Evolutionary conservation across 2,797 vertebrate species (phyloP).

Genomic region (Rhodeus uyekii): DNA sequence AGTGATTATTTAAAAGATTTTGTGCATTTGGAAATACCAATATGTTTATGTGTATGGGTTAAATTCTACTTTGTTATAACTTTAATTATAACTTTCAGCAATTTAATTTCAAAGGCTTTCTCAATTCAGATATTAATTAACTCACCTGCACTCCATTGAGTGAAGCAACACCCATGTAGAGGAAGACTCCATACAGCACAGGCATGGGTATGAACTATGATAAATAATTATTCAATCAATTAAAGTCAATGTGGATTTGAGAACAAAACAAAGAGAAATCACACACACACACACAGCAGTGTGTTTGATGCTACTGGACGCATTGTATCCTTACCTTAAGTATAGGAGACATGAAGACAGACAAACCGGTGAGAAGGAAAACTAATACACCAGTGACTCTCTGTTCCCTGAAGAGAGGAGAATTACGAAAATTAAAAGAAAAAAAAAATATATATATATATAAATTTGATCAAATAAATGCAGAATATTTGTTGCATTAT

Average conservation of each 20-base stretch:
- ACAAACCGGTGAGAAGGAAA: conserved; percentile 93
- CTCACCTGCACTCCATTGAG: conserved; percentile 95
- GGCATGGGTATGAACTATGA: conserved; percentile 96
- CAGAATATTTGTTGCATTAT: no score
- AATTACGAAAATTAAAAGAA: background rate
- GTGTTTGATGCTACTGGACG: background rate
- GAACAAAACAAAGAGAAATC: background rate
- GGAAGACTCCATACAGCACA: conserved; percentile 95
- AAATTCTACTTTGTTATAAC: background rate
- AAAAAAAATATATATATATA: no score
- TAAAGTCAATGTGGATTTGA: background rate
- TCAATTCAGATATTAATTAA: background rate
- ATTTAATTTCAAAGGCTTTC: background rate
- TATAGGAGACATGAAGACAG: conserved; percentile 98
- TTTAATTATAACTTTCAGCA: background rate
- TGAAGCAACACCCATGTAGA: conserved; percentile 98
- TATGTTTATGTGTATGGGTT: background rate
- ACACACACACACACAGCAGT: background rate
- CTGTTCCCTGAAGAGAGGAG: conserved; percentile 86
- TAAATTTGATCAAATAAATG: no score
- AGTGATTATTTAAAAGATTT: background rate
- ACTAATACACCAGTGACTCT: conserved; percentile 89
- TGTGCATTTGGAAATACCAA: background rate
- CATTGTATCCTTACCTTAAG: conserved; percentile 83
- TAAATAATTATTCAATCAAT: background rate